These are phyloP conservation scores for Stigmatopora argus DNA, from an alignment of 2,113 vertebrate species.

Conservation along the genomic window DNA sequence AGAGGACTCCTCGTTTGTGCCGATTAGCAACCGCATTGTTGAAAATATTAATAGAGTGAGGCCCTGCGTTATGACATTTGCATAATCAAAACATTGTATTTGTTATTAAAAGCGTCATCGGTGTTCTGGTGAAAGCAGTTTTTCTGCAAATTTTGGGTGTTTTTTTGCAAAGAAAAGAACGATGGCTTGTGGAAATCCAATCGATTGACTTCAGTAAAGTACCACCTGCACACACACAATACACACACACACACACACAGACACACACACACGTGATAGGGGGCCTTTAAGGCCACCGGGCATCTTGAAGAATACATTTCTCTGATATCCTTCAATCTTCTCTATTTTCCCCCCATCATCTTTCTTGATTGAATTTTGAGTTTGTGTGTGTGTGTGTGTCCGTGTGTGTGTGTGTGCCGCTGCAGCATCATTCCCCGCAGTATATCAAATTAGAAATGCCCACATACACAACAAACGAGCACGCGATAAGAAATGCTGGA, in stretches of 20 bases:
- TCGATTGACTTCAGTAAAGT: no score
- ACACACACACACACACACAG: no score
- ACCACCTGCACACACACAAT: no score
- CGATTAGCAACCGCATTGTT: not conserved
- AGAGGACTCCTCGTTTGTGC: conserved; percentile 8
- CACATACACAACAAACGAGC: not conserved
- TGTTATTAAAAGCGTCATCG: not conserved
- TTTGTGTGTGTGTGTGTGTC: conserved; percentile 30
- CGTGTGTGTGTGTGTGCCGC: conserved; percentile 19
- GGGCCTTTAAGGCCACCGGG: conserved; percentile 18
- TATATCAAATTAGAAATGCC: not conserved
- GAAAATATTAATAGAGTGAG: not conserved
- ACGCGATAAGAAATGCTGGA: not conserved
- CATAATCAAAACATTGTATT: not conserved
- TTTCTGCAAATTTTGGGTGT: no score
- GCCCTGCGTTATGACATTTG: not conserved
- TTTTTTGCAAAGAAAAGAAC: no score
- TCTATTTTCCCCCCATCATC: conserved; percentile 23
- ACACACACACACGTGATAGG: no score
- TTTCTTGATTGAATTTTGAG: conserved; percentile 13
- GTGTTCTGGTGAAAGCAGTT: no score
- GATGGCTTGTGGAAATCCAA: no score
- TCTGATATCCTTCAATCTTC: conserved; percentile 55
- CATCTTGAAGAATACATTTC: conserved; percentile 44
- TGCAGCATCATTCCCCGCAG: not conserved